Evolutionary conservation across 2,797 vertebrate genomes (phyloP).

Genomic region (Propithecus perrieri): DNA sequence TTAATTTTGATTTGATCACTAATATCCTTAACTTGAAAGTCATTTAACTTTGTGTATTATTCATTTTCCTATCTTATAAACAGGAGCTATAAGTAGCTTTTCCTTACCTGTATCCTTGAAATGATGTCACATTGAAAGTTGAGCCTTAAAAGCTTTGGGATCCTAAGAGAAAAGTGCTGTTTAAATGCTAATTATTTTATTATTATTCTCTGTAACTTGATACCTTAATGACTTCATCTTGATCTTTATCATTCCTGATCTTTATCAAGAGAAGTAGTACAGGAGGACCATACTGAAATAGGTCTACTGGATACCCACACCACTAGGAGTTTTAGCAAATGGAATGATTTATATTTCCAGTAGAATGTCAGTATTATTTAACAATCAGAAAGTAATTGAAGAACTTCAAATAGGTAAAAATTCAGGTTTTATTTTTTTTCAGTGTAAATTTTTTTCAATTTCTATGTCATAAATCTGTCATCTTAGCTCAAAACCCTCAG

Average conservation of each 20-base stretch:
- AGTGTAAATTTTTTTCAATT: neutral
- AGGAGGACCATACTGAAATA: neutral
- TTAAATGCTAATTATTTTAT: conserved; percentile 44
- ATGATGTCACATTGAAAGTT: conserved; percentile 8
- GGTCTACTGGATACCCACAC: neutral
- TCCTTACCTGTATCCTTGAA: conserved; percentile 43
- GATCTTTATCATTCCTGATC: conserved; percentile 19
- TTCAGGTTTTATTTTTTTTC: conserved; percentile 24
- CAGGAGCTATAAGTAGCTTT: conserved; percentile 27
- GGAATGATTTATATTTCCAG: conserved; percentile 30
- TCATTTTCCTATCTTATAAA: conserved; percentile 35
- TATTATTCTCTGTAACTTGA: conserved; percentile 42
- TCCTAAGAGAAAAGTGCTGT: neutral
- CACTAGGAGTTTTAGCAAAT: conserved; percentile 39
- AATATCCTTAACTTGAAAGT: neutral
- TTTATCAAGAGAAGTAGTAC: conserved; percentile 27
- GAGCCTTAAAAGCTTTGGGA: neutral
- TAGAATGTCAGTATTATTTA: conserved; percentile 48
- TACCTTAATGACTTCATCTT: neutral
- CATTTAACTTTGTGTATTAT: conserved; percentile 25
- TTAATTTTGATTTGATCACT: conserved; percentile 35
- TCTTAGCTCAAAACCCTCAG: neutral
- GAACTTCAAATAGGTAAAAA: conserved; percentile 26
- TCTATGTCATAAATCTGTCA: neutral
- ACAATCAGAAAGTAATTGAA: neutral